Evolutionary conservation across 2,888 invertebrate genomes (phyloP).

Genomic region (Eristalis pertinax): DNA sequence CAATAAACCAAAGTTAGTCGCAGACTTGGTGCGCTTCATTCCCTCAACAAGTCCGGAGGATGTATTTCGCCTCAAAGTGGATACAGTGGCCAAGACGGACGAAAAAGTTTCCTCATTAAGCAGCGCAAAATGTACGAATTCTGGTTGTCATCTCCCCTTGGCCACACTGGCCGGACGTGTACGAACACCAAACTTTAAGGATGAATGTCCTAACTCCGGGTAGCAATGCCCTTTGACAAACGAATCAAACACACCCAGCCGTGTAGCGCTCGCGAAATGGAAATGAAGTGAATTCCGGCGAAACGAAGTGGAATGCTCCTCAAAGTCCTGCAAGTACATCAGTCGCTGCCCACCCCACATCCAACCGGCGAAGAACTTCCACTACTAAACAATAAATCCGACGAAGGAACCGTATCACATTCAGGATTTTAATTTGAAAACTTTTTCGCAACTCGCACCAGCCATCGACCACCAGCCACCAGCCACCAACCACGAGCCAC

Average conservation of each 20-base stretch:
- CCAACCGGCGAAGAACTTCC: too few species aligned
- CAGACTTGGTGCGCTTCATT: background rate
- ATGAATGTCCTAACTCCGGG: constrained; percentile 30
- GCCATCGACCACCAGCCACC: background rate
- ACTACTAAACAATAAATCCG: constrained; percentile 24
- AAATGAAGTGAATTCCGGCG: constrained; percentile 21
- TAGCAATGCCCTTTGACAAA: constrained; percentile 29
- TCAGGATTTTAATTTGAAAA: constrained; percentile 61
- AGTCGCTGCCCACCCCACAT: too few species aligned
- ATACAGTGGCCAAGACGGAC: constrained; percentile 10
- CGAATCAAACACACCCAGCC: background rate
- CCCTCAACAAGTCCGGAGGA: constrained; percentile 1
- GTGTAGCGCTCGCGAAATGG: background rate
- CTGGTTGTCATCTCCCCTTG: background rate
- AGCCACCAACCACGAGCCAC: background rate
- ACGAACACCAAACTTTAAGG: constrained; percentile 10
- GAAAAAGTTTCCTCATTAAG: constrained; percentile 64
- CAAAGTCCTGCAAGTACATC: background rate
- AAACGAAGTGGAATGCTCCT: constrained; percentile 7
- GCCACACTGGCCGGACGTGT: background rate
- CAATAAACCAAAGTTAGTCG: constrained; percentile 41
- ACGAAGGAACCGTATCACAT: constrained; percentile 19
- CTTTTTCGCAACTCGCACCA: constrained; percentile 34
- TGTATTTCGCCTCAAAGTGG: background rate
- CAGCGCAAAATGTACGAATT: background rate